Evolutionary conservation across 1,140 invertebrate species (phyloP).

Genomic region (Eurosta solidaginis): DNA sequence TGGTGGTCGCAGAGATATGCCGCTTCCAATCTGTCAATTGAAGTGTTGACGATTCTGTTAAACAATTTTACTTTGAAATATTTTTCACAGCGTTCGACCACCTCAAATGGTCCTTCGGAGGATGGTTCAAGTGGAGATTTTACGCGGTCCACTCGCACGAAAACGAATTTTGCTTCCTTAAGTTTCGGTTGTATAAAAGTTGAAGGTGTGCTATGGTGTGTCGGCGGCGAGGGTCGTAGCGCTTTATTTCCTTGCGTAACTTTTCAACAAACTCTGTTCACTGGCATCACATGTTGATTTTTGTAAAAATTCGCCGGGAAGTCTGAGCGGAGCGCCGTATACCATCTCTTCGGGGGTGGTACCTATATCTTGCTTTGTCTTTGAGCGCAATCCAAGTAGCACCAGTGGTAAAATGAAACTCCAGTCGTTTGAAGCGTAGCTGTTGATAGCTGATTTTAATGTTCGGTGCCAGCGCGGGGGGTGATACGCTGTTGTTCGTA

Average conservation of each 20-base stretch:
- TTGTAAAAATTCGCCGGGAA: conserved; percentile 56
- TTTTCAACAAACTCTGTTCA: conserved; percentile 36
- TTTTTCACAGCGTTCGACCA: no score
- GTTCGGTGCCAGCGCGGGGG: conserved; percentile 58
- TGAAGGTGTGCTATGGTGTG: conserved; percentile 31
- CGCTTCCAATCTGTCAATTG: no score
- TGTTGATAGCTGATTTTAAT: conserved; percentile 57
- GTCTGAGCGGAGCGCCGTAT: conserved; percentile 42
- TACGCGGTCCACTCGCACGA: no score
- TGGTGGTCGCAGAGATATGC: no score
- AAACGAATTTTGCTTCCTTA: no score
- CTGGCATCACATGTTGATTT: neutral
- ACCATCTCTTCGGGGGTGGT: conserved; percentile 32
- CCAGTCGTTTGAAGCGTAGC: conserved; percentile 33
- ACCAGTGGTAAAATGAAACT: conserved; percentile 38
- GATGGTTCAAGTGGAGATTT: no score
- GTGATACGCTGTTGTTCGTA: conserved; percentile 57
- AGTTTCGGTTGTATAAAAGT: neutral
- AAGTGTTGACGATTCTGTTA: no score
- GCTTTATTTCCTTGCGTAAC: conserved; percentile 36
- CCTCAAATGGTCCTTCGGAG: no score
- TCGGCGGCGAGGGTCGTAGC: conserved; percentile 34
- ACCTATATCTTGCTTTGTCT: conserved; percentile 33
- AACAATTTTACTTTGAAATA: no score
- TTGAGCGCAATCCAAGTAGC: conserved; percentile 42